Evolutionary conservation across 2,797 vertebrate species (phyloP).

Genomic region (Microchirus variegatus): DNA sequence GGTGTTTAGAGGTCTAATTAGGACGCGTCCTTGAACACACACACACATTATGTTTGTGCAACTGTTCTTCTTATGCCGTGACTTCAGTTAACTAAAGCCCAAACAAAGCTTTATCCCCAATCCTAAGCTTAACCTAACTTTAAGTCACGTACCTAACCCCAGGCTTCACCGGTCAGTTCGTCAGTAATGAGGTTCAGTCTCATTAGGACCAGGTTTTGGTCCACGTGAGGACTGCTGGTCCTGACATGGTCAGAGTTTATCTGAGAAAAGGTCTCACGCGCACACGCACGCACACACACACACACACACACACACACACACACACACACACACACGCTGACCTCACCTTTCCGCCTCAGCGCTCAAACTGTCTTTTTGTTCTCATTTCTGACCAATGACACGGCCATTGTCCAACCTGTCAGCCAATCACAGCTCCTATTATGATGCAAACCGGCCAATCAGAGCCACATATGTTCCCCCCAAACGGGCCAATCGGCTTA

Average conservation of each 20-base stretch:
- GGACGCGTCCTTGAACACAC: no score
- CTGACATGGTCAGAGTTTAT: neutral
- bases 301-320: constrained; percentile 13
- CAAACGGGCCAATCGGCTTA: constrained; percentile 33
- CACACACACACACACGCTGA: constrained; percentile 27
- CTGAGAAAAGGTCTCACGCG: no score
- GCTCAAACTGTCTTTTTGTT: constrained; percentile 51
- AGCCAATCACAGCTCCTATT: constrained; percentile 49
- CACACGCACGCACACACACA: constrained; percentile 15
- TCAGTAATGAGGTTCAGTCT: no score
- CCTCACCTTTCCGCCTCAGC: constrained; percentile 51
- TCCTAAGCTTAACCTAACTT: no score
- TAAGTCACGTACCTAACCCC: no score
- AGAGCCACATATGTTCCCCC: neutral
- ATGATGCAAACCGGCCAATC: constrained; percentile 49
- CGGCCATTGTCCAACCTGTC: constrained; percentile 21
- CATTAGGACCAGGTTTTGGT: neutral
- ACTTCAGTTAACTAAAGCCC: no score
- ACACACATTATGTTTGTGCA: no score
- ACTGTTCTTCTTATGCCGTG: no score
- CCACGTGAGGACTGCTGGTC: no score
- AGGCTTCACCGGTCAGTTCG: no score
- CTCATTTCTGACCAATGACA: constrained; percentile 38
- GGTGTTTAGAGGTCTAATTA: no score
- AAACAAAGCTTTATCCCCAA: no score